These are phyloP conservation scores for Sycophaga agraensis DNA, from an alignment of 1,140 invertebrate species.

Conservation along the genomic window DNA sequence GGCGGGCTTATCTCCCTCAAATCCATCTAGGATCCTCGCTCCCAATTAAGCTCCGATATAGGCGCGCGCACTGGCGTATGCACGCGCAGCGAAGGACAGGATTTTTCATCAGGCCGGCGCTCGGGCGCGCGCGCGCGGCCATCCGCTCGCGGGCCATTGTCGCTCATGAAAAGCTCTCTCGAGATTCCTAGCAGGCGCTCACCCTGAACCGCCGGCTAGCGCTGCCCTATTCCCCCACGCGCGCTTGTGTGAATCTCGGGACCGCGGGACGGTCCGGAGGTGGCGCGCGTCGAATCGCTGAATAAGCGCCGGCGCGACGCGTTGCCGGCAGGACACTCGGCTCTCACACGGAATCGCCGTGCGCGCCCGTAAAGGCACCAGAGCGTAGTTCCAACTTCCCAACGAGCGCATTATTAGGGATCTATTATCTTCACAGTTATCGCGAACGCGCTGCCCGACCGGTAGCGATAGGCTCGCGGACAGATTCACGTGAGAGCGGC, in stretches of 20 bases:
- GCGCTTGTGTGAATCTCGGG: neutral
- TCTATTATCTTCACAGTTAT: constrained; percentile 30
- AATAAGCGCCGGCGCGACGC: constrained; percentile 17
- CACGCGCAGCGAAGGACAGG: neutral
- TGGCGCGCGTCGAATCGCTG: constrained; percentile 25
- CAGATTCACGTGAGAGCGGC: constrained; percentile 6
- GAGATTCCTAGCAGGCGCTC: constrained; percentile 51
- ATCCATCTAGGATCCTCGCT: neutral
- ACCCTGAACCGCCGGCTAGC: constrained; percentile 47
- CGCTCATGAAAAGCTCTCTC: too few species aligned
- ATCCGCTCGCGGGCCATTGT: neutral
- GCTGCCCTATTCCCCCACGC: neutral
- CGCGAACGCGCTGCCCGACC: too few species aligned
- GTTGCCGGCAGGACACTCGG: constrained; percentile 27
- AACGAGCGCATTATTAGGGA: constrained; percentile 29
- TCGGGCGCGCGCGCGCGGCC: neutral
- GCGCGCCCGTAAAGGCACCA: constrained; percentile 48
- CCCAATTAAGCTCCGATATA: too few species aligned
- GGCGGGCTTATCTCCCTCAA: too few species aligned
- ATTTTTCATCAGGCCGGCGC: neutral
- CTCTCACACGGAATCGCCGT: constrained; percentile 28
- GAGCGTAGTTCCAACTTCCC: constrained; percentile 56
- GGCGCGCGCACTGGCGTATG: too few species aligned
- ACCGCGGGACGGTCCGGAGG: neutral
- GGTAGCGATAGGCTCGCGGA: too few species aligned